These are phyloP conservation scores for Typhlichthys eigenmanni DNA, from an alignment of 2,797 vertebrate genomes.

Conservation along the genomic window DNA sequence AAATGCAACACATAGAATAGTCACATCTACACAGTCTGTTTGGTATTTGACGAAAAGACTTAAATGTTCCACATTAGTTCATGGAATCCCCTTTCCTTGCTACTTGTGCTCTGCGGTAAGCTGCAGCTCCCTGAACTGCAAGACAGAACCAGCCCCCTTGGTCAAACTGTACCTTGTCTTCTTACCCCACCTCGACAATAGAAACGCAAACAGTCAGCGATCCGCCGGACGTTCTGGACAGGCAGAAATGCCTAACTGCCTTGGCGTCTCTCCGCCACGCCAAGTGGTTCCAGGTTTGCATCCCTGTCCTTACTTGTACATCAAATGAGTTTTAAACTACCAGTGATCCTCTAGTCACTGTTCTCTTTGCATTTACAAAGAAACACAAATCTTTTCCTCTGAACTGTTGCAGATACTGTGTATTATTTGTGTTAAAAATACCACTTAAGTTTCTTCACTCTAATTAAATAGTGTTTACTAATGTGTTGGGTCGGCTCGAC, in stretches of 20 bases:
- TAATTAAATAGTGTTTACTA: conserved; percentile 9
- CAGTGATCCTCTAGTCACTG: conserved; percentile 31
- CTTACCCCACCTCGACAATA: conserved; percentile 97
- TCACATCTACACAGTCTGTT: neutral
- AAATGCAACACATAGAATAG: conserved; percentile 4
- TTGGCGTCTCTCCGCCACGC: conserved; percentile 99
- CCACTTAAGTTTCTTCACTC: neutral
- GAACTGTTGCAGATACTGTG: conserved; percentile 15
- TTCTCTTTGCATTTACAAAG: conserved; percentile 32
- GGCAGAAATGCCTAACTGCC: conserved; percentile 99
- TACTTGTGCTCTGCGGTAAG: conserved; percentile 81
- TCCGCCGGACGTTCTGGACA: conserved; percentile 99
- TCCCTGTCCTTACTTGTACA: conserved; percentile 93
- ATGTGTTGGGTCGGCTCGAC: conserved; percentile 20
- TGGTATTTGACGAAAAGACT: conserved; percentile 10
- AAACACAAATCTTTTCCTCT: conserved; percentile 6
- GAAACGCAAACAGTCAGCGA: conserved; percentile 95
- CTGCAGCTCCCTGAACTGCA: conserved; percentile 91
- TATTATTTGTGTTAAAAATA: conserved; percentile 15
- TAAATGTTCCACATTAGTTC: conserved; percentile 17
- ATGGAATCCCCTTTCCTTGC: conserved; percentile 75
- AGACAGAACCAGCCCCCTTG: conserved; percentile 94
- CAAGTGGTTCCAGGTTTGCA: conserved; percentile 99
- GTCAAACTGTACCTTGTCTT: conserved; percentile 99
- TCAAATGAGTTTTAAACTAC: conserved; percentile 59